Evolutionary conservation across 2,888 invertebrate genomes (phyloP).

Genomic region (Papilio gigon): DNA sequence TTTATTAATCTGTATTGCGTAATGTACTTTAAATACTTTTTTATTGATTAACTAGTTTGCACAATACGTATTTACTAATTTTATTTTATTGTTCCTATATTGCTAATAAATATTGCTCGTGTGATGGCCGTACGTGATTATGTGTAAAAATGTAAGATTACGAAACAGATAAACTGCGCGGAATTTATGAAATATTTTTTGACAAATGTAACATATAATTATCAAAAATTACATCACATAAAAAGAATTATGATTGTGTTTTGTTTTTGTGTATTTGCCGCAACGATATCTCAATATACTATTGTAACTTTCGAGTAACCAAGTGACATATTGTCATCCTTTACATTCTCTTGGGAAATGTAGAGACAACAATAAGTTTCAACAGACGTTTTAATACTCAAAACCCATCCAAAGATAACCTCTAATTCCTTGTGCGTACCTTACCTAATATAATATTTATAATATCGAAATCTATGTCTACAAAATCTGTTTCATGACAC

Average conservation of each 20-base stretch:
- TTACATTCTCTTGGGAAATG: too few relatives aligned
- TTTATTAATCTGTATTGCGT: too few relatives aligned
- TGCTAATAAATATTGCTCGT: constrained; percentile 8
- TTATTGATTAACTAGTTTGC: neutral
- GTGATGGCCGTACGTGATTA: constrained; percentile 22
- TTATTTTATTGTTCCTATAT: neutral
- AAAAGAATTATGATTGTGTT: neutral
- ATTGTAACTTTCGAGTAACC: too few relatives aligned
- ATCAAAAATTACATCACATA: constrained; percentile 1
- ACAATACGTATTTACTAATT: neutral
- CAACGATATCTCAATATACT: too few relatives aligned
- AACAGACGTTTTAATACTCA: too few relatives aligned
- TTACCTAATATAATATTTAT: too few relatives aligned
- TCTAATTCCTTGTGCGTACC: too few relatives aligned
- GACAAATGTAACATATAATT: neutral
- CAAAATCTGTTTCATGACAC: too few relatives aligned
- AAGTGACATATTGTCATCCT: too few relatives aligned
- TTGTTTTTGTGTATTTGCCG: neutral
- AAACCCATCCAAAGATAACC: too few relatives aligned
- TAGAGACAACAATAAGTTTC: too few relatives aligned
- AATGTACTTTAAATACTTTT: neutral
- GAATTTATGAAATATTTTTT: constrained; percentile 24
- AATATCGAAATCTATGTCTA: too few relatives aligned
- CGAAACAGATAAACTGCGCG: constrained; percentile 5
- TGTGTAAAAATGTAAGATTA: constrained; percentile 22